Percentiles rank a stretch among this genome's conserved stretches.
phyloP scores from a whole-genome alignment of 2,888 invertebrate species.

The Entomobrya proxima region DNA sequence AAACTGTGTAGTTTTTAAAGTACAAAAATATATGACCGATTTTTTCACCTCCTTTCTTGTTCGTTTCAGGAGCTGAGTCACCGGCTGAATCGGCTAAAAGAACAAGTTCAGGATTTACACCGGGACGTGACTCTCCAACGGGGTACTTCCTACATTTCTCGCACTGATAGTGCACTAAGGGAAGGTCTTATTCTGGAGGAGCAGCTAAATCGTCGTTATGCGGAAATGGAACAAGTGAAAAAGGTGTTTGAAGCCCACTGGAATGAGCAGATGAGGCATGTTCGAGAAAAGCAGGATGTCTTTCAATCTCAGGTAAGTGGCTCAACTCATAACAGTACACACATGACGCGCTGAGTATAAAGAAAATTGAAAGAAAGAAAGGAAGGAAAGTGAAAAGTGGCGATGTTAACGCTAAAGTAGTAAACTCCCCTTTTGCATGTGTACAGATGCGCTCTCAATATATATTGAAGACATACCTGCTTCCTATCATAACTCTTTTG shows the following conservation, averaged over 20 bases:
- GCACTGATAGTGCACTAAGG: constrained; percentile 79
- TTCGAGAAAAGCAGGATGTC: constrained; percentile 85
- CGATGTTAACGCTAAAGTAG: too few species aligned
- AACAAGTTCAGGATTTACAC: constrained; percentile 84
- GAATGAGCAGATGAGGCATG: constrained; percentile 85
- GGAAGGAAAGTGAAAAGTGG: constrained; percentile 12
- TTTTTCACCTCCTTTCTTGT: background rate
- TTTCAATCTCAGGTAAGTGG: constrained; percentile 80
- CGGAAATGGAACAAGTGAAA: constrained; percentile 81
- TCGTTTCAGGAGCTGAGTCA: constrained; percentile 80
- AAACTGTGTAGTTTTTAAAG: too few species aligned
- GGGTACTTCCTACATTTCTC: constrained; percentile 77
- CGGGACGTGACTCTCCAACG: constrained; percentile 84
- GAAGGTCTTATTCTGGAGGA: constrained; percentile 82
- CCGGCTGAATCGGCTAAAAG: constrained; percentile 82
- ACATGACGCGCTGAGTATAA: background rate
- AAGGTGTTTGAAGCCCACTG: constrained; percentile 83
- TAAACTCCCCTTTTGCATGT: too few species aligned
- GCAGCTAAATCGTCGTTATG: constrained; percentile 81
- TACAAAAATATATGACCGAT: too few species aligned
- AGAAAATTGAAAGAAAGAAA: background rate
- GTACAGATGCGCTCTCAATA: too few species aligned
- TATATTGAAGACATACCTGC: too few species aligned
- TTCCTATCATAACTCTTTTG: too few species aligned
- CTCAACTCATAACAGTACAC: constrained; percentile 50